Conservation (phyloP, 2,888 invertebrate species). For the Chrysopilus asiliformis region DNA sequence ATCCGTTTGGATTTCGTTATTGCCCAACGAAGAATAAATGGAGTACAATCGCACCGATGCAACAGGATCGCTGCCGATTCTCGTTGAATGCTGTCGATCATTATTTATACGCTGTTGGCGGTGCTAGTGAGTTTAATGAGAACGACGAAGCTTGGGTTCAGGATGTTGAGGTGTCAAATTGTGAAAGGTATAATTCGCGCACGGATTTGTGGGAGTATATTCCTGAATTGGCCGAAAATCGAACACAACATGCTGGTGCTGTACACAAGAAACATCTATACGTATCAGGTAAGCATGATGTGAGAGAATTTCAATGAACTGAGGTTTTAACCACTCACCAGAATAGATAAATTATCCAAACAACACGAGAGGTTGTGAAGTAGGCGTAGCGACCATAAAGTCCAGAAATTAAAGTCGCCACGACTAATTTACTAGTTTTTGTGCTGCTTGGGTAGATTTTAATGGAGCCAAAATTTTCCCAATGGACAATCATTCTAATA, state of each 20-base stretch:
- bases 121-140: conserved; percentile 44
- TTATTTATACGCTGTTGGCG: conserved; percentile 48
- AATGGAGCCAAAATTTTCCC: too few relatives aligned
- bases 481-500: too few relatives aligned
- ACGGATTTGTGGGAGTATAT: conserved; percentile 46
- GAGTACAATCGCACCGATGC: conserved; percentile 54
- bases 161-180: conserved; percentile 31
- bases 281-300: conserved; percentile 27
- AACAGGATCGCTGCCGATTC: conserved; percentile 50
- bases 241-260: conserved; percentile 47
- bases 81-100: conserved; percentile 45
- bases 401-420: too few relatives aligned
- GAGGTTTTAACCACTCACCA: background rate
- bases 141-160: conserved; percentile 32
- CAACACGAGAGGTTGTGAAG: too few relatives aligned
- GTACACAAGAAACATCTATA: conserved; percentile 29
- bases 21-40: conserved; percentile 48
- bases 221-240: conserved; percentile 40
- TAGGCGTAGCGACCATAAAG: too few relatives aligned
- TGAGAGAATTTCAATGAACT: too few relatives aligned
- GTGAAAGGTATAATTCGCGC: conserved; percentile 46
- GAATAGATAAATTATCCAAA: background rate
- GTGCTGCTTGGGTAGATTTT: too few relatives aligned
- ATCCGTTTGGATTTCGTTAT: conserved; percentile 57
- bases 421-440: too few relatives aligned